Evolutionary conservation across 2,797 vertebrate species (phyloP).

Genomic region (Malurus splendens): DNA sequence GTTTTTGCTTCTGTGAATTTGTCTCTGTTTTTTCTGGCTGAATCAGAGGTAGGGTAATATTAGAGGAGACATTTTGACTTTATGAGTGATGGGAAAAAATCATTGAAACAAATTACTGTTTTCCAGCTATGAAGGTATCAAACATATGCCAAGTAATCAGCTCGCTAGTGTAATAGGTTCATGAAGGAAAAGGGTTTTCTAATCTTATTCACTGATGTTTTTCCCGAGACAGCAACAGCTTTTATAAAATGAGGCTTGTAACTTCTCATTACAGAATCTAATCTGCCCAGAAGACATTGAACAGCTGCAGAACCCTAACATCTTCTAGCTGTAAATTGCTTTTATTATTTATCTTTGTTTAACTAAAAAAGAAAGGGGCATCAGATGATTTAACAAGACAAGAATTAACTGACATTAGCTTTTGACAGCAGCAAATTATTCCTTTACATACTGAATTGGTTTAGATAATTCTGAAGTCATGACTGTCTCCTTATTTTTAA

Average conservation of each 20-base stretch:
- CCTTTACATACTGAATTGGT: slow-evolving; percentile 41
- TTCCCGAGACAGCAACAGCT: slow-evolving; percentile 74
- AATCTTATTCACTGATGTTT: slow-evolving; percentile 68
- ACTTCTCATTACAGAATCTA: slow-evolving; percentile 77
- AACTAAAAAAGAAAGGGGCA: slow-evolving; percentile 70
- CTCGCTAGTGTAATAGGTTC: slow-evolving; percentile 66
- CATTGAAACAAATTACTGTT: slow-evolving; percentile 69
- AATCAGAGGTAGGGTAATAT: slow-evolving; percentile 9
- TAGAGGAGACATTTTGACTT: slow-evolving; percentile 52
- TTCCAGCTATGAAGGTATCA: slow-evolving; percentile 66
- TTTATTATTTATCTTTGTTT: slow-evolving; percentile 77
- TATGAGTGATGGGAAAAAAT: slow-evolving; percentile 62
- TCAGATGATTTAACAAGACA: slow-evolving; percentile 71
- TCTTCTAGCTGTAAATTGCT: slow-evolving; percentile 71
- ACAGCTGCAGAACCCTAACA: slow-evolving; percentile 69
- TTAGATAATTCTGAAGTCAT: slow-evolving; percentile 33
- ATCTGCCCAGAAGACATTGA: slow-evolving; percentile 75
- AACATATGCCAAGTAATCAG: slow-evolving; percentile 72
- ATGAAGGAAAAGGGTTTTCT: slow-evolving; percentile 68
- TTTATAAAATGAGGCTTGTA: slow-evolving; percentile 78
- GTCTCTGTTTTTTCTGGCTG: neutral
- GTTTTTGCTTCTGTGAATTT: neutral
- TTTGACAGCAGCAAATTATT: slow-evolving; percentile 64
- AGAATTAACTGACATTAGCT: slow-evolving; percentile 66
- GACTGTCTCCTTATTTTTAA: slow-evolving; percentile 37